These are phyloP conservation scores for Chrysolina haemoptera DNA, from an alignment of 2,888 invertebrate species.

Conservation along the genomic window DNA sequence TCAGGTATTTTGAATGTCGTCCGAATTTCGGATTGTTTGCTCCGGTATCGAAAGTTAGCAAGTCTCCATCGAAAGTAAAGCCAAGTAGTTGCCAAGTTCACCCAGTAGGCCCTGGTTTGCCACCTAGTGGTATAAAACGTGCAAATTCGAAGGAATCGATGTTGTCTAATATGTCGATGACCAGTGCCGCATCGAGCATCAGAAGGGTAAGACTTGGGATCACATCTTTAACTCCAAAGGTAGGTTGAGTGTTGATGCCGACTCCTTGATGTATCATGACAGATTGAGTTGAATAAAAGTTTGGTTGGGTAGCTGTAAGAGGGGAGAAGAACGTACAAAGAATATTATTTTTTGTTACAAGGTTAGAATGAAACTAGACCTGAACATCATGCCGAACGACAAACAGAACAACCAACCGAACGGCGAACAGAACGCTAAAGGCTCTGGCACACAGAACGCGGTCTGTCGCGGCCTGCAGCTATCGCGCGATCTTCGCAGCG, in stretches of 20 bases:
- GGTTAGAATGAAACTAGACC: too few species aligned
- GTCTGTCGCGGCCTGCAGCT: too few species aligned
- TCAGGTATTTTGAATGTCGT: conserved; percentile 94
- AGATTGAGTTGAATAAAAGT: not conserved
- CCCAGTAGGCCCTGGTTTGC: conserved; percentile 62
- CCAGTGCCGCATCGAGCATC: conserved; percentile 70
- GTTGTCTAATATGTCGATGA: conserved; percentile 72
- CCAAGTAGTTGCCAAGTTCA: conserved; percentile 77
- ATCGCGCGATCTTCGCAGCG: too few species aligned
- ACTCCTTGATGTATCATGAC: conserved; percentile 35
- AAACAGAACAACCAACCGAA: too few species aligned
- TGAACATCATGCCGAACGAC: too few species aligned
- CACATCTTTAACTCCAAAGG: conserved; percentile 78
- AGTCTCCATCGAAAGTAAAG: conserved; percentile 83
- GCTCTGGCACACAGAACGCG: too few species aligned
- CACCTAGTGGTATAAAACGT: conserved; percentile 75
- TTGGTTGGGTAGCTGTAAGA: not conserved
- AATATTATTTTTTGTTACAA: too few species aligned
- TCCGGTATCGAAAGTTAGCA: conserved; percentile 90
- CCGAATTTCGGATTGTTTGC: conserved; percentile 95
- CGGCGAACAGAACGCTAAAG: too few species aligned
- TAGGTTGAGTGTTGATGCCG: conserved; percentile 70
- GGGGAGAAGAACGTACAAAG: too few species aligned
- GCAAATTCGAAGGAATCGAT: conserved; percentile 90
- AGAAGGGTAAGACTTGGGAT: conserved; percentile 86